Evolutionary conservation across 1,140 invertebrate genomes (phyloP), one percentile per base, ranked within the genome.

Genomic region (Bombus waltoni): DNA sequence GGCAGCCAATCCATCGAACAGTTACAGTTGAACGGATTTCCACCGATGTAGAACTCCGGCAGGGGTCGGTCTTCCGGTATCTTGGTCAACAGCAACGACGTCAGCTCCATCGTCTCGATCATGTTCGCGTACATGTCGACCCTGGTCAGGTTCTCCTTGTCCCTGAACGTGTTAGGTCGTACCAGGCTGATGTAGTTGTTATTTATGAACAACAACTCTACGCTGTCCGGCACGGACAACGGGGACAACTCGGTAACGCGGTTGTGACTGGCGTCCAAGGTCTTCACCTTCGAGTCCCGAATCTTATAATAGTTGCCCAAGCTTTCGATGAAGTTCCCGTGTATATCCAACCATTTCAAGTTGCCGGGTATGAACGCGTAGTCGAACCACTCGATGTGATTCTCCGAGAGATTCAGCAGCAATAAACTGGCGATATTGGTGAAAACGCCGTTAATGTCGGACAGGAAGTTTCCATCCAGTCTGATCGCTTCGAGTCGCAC

Each of bases 1-100:
- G 98, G 98, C 89, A 99, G 94, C 98, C 98, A 99, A 91, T 98
- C 98, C 98, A 98, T 98, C 79, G 97, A 97, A 95, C 98, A 99
- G 92, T 99, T 98, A 94, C 98, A 99, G 89, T 98, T 97, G 94
- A 98, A 98, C 1, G 98, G 97, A 94, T 99, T 99, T 2, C 98
- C 98, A 70, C 98, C 98, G 72, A 98, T 96, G 93, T 98, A 98
- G 93, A 98, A 98, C 93, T 98, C 98, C 0, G 98, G 98, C 85
- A 98, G 94, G 2, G 96, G 96, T 89, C 97, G 96, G 57, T 97
- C 96, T 25, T 96, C 94, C 47, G 97, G 96, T 86, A 98, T 97
- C 11, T 96, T 96, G n/a, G 96, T 96, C 86, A 98, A 95, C 47
- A 97, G 95, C 81, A 98, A 95, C 83, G 98, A 97, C 89, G 97